Evolutionary conservation across 2,113 vertebrate genomes (phyloP), one percentile per base, ranked within the genome.

Genomic region (Percina caprodes): DNA sequence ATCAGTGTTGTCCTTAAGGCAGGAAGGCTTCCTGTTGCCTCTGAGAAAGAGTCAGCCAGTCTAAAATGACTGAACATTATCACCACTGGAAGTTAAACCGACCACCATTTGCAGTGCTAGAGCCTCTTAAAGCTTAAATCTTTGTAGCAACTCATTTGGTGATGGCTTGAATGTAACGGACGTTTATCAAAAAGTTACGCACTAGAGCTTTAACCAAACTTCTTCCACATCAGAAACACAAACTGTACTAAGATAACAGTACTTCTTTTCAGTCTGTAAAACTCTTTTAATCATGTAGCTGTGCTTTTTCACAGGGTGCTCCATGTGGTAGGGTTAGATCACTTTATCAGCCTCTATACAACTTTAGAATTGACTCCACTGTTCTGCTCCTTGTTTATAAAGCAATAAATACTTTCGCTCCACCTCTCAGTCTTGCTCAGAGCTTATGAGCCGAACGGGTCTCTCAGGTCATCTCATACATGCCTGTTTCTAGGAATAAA

Each of bases 381-480:
- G 24, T 19, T 77, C 19, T n/a, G 26, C 35, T 63, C 55, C 11
- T 62, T 81, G 61, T 52, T 61, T 62, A 21, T 56, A 63, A 55
- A 58, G 48, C 67, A 33, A 35, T 42, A 54, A 80, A 68, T 55
- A 35, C 72, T 76, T 19, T 52, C 5, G 2, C 18, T 63, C 33
- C 18, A 39, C 42, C 60, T 63, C 46, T 56, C 42, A 65, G 74
- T 69, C 30, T 42, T 65, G 69, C 62, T 82, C 30, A 69, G 69
- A 30, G 45, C 30, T 74, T 30, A 23, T 59, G 63, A 69, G 67
- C 23, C 58, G 46, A 23, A 39, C 61, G 30, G 46, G 56, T 74
- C 63, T 78, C 69, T 65, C 59, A 70, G 74, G 79, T 70, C 79
- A 2, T 74, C 23, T 35, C 69, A 58, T 55, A 52, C 78, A 51